Evolutionary conservation across 2,888 invertebrate genomes (phyloP), one percentile per base, ranked within the genome.

Genomic region (Maniola hyperantus): DNA sequence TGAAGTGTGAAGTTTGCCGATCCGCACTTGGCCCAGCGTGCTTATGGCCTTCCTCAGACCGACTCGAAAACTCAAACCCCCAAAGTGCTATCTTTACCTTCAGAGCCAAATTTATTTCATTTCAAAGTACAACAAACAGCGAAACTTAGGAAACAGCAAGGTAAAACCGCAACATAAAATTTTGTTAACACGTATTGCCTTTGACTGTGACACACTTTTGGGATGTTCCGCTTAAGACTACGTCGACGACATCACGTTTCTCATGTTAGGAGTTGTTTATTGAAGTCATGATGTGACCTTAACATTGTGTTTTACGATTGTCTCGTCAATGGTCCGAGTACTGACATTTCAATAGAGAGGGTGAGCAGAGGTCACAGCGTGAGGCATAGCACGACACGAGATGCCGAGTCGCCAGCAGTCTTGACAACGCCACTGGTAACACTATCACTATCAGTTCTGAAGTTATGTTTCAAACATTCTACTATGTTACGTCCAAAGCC

Each of bases 251-350:
- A 85, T 90, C 91, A 92, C 91, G 91, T 89, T 91, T 89, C 81
- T 84, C 79, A 83, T 90, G 90, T 91, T 89, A 80, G 77, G 85
- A 83, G 88, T 91, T 85, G 89, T 91, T 91, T 91, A 91, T 91
- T 88, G 91, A 90, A 91, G 91, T 88, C 90, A 91, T 91, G 91
- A 88, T 91, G 85, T 88, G 91, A 91, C 91, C 91, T 90, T 89
- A 89, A 91, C 91, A 88, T 91, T 90, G 88, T 91, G 85, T 87
- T 90, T 88, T 90, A 89, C 89, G 89, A 92, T 91, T 91, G 91
- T 87, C 90, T 91, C 91, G 86, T 91, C 91, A 91, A 84, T 77
- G 85, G 85, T 83, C 86, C 83, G 83, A 84, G 80, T 84, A 86
- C 87, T 89, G 91, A 91, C 91, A 91, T 92, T 91, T 91, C 91